Conservation (phyloP, 1,140 invertebrate genomes). For the Phortica variegata region DNA sequence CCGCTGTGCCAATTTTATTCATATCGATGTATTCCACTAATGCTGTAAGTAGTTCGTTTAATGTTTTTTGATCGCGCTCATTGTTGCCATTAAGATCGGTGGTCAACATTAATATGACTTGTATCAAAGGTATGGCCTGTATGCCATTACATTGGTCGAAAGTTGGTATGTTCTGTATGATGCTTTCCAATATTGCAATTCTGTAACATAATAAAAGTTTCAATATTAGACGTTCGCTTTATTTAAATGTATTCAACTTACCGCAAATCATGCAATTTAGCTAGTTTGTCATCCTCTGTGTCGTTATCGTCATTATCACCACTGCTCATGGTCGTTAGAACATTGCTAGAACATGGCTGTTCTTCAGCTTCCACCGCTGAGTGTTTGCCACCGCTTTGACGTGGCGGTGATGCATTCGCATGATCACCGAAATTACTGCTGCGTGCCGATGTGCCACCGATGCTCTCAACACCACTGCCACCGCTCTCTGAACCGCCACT, state of each 20-base stretch:
- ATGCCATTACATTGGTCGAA: constrained; percentile 65
- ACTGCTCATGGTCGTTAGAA: constrained; percentile 44
- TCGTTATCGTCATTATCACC: constrained; percentile 53
- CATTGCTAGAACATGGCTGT: constrained; percentile 43
- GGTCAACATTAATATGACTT: constrained; percentile 87
- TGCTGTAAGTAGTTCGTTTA: constrained; percentile 73
- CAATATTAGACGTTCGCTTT: background rate
- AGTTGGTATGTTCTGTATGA: constrained; percentile 48
- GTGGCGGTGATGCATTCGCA: constrained; percentile 43
- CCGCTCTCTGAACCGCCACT: constrained; percentile 80
- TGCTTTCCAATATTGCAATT: constrained; percentile 49
- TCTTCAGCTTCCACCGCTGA: constrained; percentile 9
- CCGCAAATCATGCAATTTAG: constrained; percentile 66
- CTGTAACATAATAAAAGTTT: constrained; percentile 20
- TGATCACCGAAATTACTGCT: constrained; percentile 82
- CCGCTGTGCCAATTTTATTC: constrained; percentile 58
- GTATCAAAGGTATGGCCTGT: constrained; percentile 85
- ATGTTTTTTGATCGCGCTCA: constrained; percentile 74
- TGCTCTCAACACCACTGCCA: constrained; percentile 86
- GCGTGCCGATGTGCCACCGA: constrained; percentile 85
- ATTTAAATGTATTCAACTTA: constrained; percentile 7
- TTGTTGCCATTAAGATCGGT: constrained; percentile 83
- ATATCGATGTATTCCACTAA: constrained; percentile 80
- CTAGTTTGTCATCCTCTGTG: constrained; percentile 59
- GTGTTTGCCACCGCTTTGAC: constrained; percentile 32